Percentiles rank a stretch among this genome's conserved stretches.
Evolutionary conservation across 1,140 invertebrate species (phyloP).

Genomic region (Stenopsyche tienmushanensis): DNA sequence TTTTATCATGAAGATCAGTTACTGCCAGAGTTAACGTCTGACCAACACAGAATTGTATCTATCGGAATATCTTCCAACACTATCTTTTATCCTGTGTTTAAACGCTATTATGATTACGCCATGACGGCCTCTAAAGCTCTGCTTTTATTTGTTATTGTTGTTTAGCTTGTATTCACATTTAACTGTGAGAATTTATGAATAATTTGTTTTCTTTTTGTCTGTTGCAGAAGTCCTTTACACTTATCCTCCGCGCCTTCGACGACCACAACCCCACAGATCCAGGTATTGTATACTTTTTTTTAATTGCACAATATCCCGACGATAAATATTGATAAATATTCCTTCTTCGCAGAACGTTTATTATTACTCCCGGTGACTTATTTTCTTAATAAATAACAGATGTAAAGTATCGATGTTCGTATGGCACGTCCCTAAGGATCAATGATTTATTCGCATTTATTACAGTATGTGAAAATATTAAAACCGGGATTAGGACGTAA

Average conservation of each 20-base stretch:
- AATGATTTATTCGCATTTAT: too few species aligned
- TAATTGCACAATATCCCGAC: not conserved
- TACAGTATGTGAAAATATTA: too few species aligned
- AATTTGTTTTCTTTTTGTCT: slow-evolving; percentile 33
- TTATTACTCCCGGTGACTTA: slow-evolving; percentile 1
- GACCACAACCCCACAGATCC: slow-evolving; percentile 69
- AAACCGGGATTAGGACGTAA: not conserved
- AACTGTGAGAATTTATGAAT: not conserved
- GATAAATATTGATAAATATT: not conserved
- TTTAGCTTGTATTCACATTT: not conserved
- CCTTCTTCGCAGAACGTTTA: not conserved
- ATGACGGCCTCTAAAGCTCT: slow-evolving; percentile 6
- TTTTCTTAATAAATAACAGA: too few species aligned
- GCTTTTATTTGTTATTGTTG: not conserved
- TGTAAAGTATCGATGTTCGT: too few species aligned
- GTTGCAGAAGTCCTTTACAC: slow-evolving; percentile 83
- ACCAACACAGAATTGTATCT: too few species aligned
- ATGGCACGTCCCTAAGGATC: not conserved
- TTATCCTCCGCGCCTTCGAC: slow-evolving; percentile 88
- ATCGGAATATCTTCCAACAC: slow-evolving; percentile 3
- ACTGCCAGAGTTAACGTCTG: slow-evolving; percentile 1
- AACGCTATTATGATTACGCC: slow-evolving; percentile 14
- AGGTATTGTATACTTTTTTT: slow-evolving; percentile 57
- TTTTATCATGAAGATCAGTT: slow-evolving; percentile 14
- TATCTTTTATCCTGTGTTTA: slow-evolving; percentile 9